Conservation (phyloP, 2,888 invertebrate genomes). For the Willowsia nigromaculata region DNA sequence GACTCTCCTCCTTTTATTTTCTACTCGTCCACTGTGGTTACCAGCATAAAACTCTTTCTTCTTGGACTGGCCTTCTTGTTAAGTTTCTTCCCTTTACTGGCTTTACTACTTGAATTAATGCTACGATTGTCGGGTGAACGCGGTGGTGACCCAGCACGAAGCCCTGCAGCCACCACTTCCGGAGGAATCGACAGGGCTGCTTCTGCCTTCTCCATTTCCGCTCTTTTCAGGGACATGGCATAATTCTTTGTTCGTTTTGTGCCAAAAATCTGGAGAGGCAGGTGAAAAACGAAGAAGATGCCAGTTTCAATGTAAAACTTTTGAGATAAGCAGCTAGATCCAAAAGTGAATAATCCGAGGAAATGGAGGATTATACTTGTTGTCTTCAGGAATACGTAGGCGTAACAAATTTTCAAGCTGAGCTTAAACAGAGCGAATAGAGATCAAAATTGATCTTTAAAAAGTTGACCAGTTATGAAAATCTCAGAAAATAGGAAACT, state of each 20-base stretch:
- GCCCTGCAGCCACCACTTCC: too few species aligned
- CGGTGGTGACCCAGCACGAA: too few species aligned
- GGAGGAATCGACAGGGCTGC: background rate
- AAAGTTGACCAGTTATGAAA: too few species aligned
- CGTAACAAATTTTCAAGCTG: conserved; percentile 12
- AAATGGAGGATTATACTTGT: background rate
- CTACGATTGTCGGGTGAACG: too few species aligned
- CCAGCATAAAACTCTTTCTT: background rate
- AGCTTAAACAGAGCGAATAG: background rate
- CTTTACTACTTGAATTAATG: too few species aligned
- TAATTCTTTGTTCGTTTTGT: background rate
- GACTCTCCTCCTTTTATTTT: too few species aligned
- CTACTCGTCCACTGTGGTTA: background rate
- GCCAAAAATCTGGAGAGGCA: conserved; percentile 12
- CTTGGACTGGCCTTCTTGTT: background rate
- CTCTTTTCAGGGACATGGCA: background rate
- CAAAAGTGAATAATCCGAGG: background rate
- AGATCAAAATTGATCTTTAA: too few species aligned
- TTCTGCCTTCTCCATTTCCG: background rate
- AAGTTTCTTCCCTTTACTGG: too few species aligned
- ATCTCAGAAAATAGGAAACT: too few species aligned
- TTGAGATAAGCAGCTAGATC: background rate
- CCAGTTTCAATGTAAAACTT: background rate
- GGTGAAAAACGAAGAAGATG: background rate
- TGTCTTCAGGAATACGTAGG: background rate